Evolutionary conservation across 1,140 invertebrate species (phyloP).

Genomic region (Mizuhopecten yessoensis): DNA sequence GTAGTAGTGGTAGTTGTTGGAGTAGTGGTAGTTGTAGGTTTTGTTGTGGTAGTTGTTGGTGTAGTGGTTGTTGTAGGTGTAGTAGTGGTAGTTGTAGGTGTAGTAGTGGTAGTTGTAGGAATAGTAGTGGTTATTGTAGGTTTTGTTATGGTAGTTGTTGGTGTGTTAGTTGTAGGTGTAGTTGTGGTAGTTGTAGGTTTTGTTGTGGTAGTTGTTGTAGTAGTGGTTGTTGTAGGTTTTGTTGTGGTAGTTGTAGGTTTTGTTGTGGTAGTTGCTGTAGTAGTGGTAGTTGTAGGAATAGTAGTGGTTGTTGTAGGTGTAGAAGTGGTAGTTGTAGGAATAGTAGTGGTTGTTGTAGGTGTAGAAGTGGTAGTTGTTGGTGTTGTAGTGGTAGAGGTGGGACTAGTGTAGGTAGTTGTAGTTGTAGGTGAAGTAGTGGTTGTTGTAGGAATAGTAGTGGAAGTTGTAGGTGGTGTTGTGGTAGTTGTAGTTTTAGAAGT

Average conservation of each 20-base stretch:
- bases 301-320: background rate
- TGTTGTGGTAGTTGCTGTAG: background rate
- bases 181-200: background rate
- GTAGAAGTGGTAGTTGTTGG: background rate
- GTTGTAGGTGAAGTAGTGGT: background rate
- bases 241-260: background rate
- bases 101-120: slow-evolving; percentile 36
- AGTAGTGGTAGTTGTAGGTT: background rate
- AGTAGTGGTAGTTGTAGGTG: slow-evolving; percentile 45
- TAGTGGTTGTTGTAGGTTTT: slow-evolving; percentile 14
- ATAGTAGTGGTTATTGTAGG: slow-evolving; percentile 43
- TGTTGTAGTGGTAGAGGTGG: background rate
- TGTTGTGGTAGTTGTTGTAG: slow-evolving; percentile 30
- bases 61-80: background rate
- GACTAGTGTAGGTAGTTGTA: slow-evolving; percentile 26
- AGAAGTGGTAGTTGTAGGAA: background rate
- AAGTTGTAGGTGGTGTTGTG: background rate
- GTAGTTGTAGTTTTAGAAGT: background rate
- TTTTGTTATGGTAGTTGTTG: background rate
- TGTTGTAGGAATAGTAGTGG: background rate
- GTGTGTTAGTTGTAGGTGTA: background rate
- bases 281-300: background rate
- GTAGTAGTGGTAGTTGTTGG: background rate
- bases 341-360: background rate
- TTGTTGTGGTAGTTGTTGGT: background rate